These are phyloP conservation scores for Ophion costatus DNA, from an alignment of 2,888 invertebrate genomes.

Conservation along the genomic window DNA sequence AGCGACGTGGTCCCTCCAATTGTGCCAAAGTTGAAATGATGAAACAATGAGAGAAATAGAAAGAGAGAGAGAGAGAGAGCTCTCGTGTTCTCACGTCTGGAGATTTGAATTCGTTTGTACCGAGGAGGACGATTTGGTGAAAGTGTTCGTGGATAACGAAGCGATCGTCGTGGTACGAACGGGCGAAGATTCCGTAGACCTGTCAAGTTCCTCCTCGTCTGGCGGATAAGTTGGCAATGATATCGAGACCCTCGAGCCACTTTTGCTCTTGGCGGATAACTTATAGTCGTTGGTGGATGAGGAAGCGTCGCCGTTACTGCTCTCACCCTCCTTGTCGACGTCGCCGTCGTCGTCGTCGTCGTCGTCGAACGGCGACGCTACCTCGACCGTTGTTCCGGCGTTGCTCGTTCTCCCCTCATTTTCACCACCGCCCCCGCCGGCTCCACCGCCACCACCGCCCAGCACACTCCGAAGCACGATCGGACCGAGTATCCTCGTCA, in stretches of 20 bases:
- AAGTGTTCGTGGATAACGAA: conserved; percentile 53
- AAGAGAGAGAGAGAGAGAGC: background rate
- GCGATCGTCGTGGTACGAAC: conserved; percentile 63
- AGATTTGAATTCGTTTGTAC: conserved; percentile 45
- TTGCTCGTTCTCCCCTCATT: background rate
- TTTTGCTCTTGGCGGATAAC: conserved; percentile 69
- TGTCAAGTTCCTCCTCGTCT: conserved; percentile 86
- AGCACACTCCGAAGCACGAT: conserved; percentile 88
- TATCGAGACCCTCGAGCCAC: conserved; percentile 86
- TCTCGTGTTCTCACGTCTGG: conserved; percentile 61
- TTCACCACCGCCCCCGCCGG: conserved; percentile 77
- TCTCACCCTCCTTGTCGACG: conserved; percentile 84
- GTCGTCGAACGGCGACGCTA: conserved; percentile 80
- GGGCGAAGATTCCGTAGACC: conserved; percentile 55
- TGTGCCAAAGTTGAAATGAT: too few relatives aligned
- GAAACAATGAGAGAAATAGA: conserved; percentile 68
- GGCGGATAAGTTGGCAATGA: conserved; percentile 88
- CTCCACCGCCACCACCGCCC: conserved; percentile 81
- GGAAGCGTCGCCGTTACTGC: conserved; percentile 83
- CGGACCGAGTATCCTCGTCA: conserved; percentile 91
- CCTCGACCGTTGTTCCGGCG: conserved; percentile 79
- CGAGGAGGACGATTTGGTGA: conserved; percentile 66
- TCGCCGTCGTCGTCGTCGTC: conserved; percentile 85
- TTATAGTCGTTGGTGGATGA: conserved; percentile 62
- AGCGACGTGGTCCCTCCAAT: conserved; percentile 71